A percentile compares a stretch with the other conserved stretches of the same genome.
These are phyloP conservation scores for Mastomys coucha DNA, from an alignment of 2,113 vertebrate genomes.

Conservation along the genomic window DNA sequence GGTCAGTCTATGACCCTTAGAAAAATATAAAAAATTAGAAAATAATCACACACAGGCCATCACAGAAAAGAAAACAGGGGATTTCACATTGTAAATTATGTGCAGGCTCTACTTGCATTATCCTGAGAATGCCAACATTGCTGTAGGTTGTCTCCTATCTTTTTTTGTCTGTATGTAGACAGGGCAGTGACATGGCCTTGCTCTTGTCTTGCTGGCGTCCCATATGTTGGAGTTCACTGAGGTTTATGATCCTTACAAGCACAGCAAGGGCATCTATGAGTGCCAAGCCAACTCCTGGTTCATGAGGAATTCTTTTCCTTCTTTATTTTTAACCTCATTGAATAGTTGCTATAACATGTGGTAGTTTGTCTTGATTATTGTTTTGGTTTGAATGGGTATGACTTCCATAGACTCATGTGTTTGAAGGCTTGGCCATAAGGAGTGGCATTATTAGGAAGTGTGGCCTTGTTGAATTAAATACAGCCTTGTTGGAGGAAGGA, in stretches of 20 bases:
- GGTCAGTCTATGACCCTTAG: neutral
- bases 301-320: neutral
- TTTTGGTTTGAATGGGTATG: neutral
- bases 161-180: neutral
- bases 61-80: neutral
- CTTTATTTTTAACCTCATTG: neutral
- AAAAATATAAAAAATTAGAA: neutral
- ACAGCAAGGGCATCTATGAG: neutral
- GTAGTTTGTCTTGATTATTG: neutral
- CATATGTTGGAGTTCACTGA: neutral
- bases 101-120: neutral
- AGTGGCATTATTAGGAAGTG: neutral
- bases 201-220: neutral
- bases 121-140: neutral
- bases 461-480: neutral
- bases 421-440: neutral
- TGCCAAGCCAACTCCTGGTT: neutral
- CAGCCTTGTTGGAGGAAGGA: neutral
- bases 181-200: neutral
- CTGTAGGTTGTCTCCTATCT: neutral
- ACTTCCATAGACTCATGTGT: neutral
- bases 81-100: neutral
- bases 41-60: fast-evolving
- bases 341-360: neutral
- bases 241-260: neutral